Base-by-base conservation (phyloP, 1,140 invertebrate species). In the Campoletis sonorensis region DNA sequence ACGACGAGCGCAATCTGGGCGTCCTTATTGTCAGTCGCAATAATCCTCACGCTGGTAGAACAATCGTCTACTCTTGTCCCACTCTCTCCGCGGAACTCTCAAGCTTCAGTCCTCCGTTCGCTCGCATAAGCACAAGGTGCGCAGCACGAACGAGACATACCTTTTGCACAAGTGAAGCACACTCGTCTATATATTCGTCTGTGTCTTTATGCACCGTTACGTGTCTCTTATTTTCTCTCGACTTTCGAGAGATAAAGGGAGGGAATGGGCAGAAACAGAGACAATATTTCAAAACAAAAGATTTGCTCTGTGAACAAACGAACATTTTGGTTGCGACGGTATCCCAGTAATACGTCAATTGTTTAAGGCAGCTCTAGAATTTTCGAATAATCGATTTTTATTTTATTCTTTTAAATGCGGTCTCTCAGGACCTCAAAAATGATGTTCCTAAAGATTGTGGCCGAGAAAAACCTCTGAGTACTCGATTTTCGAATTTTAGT, bases 171-270 rank as follows among this genome's bases (percentile, higher is more conserved):
- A 54, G 51, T 54, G 51, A 18, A 54, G 51, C 51, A 54, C 51
- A 54, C 51, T 54, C 51, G n/a, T 18, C 51, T 54, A n/a, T 54
- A 54, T 8, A 54, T 54, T 4, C 0, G 4, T 54, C 16, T 54
- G 51, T n/a, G n/a, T 54, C 18, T 54, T 54, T n/a, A 54, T 54
- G 51, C 51, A 54, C 51, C 51, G 51, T 54, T 54, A n/a, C 51
- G 51, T 54, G 18, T 2, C 51, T 54, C 40, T 45, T 45, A 45
- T 45, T 54, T 54, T 54, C 51, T 1, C 51, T 54, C 51, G 5
- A 54, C 18, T 54, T 54, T 54, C 51, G 51, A 18, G 51, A n/a
- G 18, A 54, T 54, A 54, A 18, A 54, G 51, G n/a, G 51, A 54
- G 51, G n/a, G n/a, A 54, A 21, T 8, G 10, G n/a, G 18, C 4